Base-by-base conservation (phyloP, 2,888 invertebrate genomes). In the Polymixis lichenea region DNA sequence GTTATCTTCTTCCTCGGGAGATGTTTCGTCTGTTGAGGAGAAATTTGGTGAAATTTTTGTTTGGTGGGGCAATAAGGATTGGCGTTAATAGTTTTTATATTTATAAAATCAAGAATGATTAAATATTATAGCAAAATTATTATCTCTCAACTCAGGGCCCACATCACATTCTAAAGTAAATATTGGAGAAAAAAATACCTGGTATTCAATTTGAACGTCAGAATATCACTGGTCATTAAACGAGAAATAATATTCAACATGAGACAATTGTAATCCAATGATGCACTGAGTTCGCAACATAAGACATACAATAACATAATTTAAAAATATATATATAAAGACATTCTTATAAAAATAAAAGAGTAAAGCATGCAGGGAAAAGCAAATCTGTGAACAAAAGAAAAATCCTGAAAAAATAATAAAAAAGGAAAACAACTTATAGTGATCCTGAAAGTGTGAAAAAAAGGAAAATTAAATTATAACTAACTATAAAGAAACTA, bases 1-100 rank as follows among this genome's bases (percentile, higher is more conserved):
- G 78, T 92, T 91, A 75, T 96, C 95, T 56, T 96, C 95, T 43
- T 85, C 88, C 70, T 94, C 95, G 28, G 92, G 92, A 0, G 95
- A 94, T 46, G 89, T 88, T 2, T 93, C 95, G 83, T 94, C 96
- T 96, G 92, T 87, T 25, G 46, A 81, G 53, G 28, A 69, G 51
- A 73, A 19, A 55, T 7, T 38, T 49, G 4, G 11, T 81, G 13
- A 49, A 46, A 43, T 61, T 28, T 5, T 6, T 19, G 67, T 22
- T 55, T 22, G 13, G 9, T 46, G 6, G 28, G 5, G 22, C 11
- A n/a, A 60, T 11, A 67, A 11, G 28, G 62, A 17, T 32, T 58
- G 2, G 13, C 7, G 22, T 11, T 8, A 11, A 32, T 56, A 4
- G 15, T 49, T 0, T 65, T 46, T 13, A 71, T n/a, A 43, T 15